Conservation (phyloP, 2,888 invertebrate species). For the Lacanobia oleracea region DNA sequence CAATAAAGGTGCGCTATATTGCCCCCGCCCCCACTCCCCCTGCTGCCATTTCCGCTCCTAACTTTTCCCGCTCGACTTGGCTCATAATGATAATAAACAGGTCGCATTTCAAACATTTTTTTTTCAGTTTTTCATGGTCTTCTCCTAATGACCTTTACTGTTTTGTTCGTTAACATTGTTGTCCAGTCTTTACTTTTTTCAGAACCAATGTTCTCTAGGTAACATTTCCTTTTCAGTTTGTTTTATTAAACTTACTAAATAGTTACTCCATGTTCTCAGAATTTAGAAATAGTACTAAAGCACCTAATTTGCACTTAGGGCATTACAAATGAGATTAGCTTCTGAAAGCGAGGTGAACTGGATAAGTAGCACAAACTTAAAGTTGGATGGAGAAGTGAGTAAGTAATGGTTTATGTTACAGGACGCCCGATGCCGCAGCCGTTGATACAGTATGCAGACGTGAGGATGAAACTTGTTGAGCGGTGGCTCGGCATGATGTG, state of each 20-base stretch:
- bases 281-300: constrained; percentile 21
- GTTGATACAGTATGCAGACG: constrained; percentile 77
- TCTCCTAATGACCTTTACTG: constrained; percentile 82
- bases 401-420: constrained; percentile 68
- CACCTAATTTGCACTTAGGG: constrained; percentile 25
- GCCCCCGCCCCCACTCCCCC: constrained; percentile 67
- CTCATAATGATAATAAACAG: constrained; percentile 87
- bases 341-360: constrained; percentile 21
- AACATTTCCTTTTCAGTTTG: constrained; percentile 4
- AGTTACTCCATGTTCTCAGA: background rate
- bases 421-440: constrained; percentile 78
- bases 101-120: constrained; percentile 82
- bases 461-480: constrained; percentile 80
- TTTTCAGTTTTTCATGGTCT: constrained; percentile 75
- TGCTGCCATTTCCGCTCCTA: constrained; percentile 85
- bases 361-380: constrained; percentile 30
- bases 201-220: background rate
- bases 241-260: constrained; percentile 19
- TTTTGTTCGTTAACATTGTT: constrained; percentile 70
- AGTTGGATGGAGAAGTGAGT: constrained; percentile 26
- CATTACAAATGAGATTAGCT: constrained; percentile 36
- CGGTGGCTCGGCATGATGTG: constrained; percentile 82
- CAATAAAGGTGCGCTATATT: constrained; percentile 79
- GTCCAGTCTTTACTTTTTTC: constrained; percentile 13
- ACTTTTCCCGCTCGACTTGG: constrained; percentile 83